These are phyloP conservation scores for Lepidurus couesii DNA, from an alignment of 1,140 invertebrate genomes.

Conservation along the genomic window DNA sequence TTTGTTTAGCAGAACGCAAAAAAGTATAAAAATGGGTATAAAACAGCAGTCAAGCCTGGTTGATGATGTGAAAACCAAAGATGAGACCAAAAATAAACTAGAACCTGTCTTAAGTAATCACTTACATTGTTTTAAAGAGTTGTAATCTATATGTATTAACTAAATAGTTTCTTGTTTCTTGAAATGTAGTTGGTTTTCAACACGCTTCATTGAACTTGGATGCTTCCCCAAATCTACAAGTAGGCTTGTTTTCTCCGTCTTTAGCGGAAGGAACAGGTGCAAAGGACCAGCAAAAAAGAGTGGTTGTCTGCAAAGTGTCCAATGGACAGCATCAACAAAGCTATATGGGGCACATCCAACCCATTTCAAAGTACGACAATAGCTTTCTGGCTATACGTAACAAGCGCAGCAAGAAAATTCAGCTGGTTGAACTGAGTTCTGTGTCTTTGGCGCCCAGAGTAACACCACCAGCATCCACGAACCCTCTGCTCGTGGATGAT, in stretches of 20 bases:
- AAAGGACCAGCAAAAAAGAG: not conserved
- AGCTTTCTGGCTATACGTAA: not conserved
- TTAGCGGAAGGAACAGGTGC: not conserved
- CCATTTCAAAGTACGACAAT: not conserved
- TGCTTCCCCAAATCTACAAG: not conserved
- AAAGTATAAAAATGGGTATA: not conserved
- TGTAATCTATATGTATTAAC: not conserved
- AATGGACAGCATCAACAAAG: not conserved
- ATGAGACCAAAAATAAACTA: not conserved
- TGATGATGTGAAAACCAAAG: not conserved
- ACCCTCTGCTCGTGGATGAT: constrained; percentile 27
- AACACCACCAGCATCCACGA: constrained; percentile 18
- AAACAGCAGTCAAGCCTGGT: not conserved
- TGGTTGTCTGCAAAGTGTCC: not conserved
- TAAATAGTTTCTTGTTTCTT: not conserved
- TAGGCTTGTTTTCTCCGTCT: not conserved
- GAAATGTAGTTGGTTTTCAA: not conserved
- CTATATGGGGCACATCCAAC: not conserved
- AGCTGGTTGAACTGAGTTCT: constrained; percentile 25
- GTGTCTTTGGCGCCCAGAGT: constrained; percentile 24
- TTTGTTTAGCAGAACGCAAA: too few species aligned
- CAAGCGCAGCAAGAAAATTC: constrained; percentile 23
- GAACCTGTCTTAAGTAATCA: not conserved
- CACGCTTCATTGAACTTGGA: not conserved
- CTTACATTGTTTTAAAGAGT: not conserved